phyloP scores from a whole-genome alignment of 2,113 vertebrate species.

The Mustelus asterias region DNA sequence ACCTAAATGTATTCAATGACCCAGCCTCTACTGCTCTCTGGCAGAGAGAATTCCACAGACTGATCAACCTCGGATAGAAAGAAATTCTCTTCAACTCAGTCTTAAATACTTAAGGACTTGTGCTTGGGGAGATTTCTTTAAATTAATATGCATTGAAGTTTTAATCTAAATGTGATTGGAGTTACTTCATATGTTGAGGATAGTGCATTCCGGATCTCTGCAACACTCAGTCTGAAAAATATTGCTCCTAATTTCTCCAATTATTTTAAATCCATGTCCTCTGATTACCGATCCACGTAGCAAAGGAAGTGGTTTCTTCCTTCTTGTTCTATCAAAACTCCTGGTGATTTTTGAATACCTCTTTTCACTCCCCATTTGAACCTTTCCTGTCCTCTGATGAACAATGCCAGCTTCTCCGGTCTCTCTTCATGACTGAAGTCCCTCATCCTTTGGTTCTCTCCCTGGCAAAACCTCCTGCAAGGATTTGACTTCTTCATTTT shows the following conservation, averaged over 20 bases:
- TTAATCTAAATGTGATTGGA: not conserved
- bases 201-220: not conserved
- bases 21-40: too few relatives aligned
- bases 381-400: not conserved
- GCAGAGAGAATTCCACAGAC: too few relatives aligned
- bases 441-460: not conserved
- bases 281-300: not conserved
- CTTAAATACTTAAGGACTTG: not conserved
- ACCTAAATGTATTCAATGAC: too few relatives aligned
- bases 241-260: not conserved
- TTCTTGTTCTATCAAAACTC: not conserved
- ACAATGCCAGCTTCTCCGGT: not conserved
- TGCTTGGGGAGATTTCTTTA: not conserved
- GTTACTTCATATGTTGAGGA: not conserved
- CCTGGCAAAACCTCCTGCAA: not conserved
- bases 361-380: not conserved
- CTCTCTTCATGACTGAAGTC: not conserved
- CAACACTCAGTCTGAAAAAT: not conserved
- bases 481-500: not conserved
- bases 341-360: not conserved
- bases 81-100: too few relatives aligned
- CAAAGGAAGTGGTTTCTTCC: not conserved
- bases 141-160: not conserved
- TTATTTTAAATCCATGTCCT: not conserved
- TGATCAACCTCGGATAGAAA: too few relatives aligned